A percentile compares a stretch with the other conserved stretches of the same genome.
Evolutionary conservation across 2,113 vertebrate species (phyloP).

Genomic region (Ceuthmochares aereus): DNA sequence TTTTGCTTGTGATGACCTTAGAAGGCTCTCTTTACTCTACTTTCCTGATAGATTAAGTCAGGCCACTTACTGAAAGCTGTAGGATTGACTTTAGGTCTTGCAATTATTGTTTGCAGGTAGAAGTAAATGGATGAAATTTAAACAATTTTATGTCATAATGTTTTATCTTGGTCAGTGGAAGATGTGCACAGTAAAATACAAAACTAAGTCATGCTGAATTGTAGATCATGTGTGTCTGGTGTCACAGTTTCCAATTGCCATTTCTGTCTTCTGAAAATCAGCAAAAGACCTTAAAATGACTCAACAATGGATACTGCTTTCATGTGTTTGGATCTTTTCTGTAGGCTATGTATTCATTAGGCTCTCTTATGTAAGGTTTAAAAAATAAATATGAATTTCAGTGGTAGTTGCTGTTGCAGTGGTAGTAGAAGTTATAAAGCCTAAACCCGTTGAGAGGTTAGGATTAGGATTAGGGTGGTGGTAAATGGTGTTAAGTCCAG

Average conservation of each 20-base stretch:
- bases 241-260: neutral
- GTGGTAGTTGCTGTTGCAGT: neutral
- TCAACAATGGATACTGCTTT: neutral
- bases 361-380: neutral
- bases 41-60: neutral
- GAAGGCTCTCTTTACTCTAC: neutral
- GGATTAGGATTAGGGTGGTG: no score
- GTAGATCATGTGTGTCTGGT: accelerated
- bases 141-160: neutral
- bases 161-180: neutral
- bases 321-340: neutral
- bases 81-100: neutral
- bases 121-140: neutral
- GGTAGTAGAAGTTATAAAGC: neutral
- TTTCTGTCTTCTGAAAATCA: neutral
- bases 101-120: neutral
- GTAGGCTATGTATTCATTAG: neutral
- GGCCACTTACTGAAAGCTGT: neutral
- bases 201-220: neutral
- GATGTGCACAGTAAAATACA: neutral
- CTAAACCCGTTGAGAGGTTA: neutral
- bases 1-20: neutral
- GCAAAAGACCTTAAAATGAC: neutral
- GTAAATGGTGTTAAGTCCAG: no score
- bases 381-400: neutral